These are phyloP conservation scores for Sminthurides aquaticus DNA, from an alignment of 2,888 invertebrate genomes.

Conservation along the genomic window DNA sequence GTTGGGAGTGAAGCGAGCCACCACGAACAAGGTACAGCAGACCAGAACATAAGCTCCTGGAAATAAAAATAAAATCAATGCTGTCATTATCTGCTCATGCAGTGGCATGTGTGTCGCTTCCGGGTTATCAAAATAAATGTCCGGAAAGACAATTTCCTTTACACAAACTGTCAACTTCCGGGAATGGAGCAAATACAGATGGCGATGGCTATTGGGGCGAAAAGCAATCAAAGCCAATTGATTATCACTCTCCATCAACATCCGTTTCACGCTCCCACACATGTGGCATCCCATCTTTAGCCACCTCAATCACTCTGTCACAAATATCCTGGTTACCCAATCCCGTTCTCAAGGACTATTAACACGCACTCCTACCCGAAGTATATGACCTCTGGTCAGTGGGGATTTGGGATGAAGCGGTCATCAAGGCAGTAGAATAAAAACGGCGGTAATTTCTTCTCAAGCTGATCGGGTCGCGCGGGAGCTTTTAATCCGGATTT, in stretches of 20 bases:
- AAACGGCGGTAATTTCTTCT: no score
- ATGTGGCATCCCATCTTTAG: no score
- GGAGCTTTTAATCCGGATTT: no score
- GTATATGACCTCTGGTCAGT: no score
- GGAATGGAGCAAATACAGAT: background rate
- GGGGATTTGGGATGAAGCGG: no score
- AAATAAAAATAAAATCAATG: conserved; percentile 2
- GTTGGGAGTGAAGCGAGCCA: conserved; percentile 94
- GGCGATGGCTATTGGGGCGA: background rate
- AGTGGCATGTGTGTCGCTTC: background rate
- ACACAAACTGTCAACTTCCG: background rate
- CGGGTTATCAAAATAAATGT: background rate
- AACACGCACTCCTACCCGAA: no score
- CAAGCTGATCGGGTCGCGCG: no score
- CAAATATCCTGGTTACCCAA: no score
- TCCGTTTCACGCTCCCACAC: no score
- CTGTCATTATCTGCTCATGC: background rate
- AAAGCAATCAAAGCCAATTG: background rate
- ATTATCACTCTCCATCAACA: background rate
- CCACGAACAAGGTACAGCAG: conserved; percentile 86
- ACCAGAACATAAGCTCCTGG: conserved; percentile 84
- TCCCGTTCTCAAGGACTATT: no score
- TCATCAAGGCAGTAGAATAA: no score
- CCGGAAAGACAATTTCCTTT: background rate
- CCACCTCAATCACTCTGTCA: background rate